Base-by-base conservation (phyloP, 1,140 invertebrate genomes). In the Drosophila setifemur region DNA sequence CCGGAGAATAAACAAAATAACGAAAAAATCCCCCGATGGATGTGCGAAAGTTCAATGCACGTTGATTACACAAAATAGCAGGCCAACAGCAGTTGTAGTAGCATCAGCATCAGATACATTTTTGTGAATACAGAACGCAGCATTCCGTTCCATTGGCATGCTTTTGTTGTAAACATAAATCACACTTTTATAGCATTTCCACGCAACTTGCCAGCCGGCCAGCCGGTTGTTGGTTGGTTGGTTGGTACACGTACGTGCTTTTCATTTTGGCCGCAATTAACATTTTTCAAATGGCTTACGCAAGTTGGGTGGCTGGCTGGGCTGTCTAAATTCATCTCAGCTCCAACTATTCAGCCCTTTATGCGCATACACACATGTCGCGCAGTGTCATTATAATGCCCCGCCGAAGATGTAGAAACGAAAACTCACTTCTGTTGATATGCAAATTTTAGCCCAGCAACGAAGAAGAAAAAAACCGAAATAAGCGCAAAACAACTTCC, bases 51-150 rank as follows among this genome's bases (percentile, higher is more conserved):
- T 82, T 82, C 78, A 82, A 69, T 77, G 77, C 61, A 69, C 77
- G 77, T 60, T 73, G 73, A 82, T 83, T 83, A 76, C 55, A 82
- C 55, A 53, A 72, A 82, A 81, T 63, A 79, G 50, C 71, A 49
- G 66, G 76, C 67, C 73, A 45, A 26, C 44, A 77, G 42, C 26
- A 53, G 33, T 39, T 31, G 37, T 18, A n/a, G n/a, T n/a, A n/a
- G n/a, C n/a, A n/a, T n/a, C n/a, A n/a, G n/a, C n/a, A n/a, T n/a
- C n/a, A n/a, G n/a, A n/a, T n/a, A n/a, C n/a, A n/a, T n/a, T n/a
- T n/a, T 54, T 23, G 42, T 16, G 33, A 23, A 49, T 43, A 25
- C 39, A 68, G 33, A 66, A 53, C 60, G 44, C 54, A 73, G n/a
- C n/a, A n/a, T n/a, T n/a, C n/a, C n/a, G n/a, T 76, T 72, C 29